Base-by-base conservation (phyloP, 2,113 vertebrate genomes). In the Zapornia atra region DNA sequence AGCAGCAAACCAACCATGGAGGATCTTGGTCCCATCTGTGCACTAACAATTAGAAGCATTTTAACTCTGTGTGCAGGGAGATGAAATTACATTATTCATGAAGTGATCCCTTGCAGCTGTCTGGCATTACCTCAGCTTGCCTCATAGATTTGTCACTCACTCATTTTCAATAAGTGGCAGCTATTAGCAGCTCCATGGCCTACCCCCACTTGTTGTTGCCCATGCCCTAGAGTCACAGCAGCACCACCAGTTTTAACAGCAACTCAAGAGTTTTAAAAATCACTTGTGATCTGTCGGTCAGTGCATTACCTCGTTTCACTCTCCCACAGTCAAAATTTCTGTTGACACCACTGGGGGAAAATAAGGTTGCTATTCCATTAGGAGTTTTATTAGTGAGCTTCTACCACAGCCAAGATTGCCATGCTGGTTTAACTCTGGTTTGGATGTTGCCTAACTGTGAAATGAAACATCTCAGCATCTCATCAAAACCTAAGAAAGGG, bases 21-120 rank as follows among this genome's bases (percentile, higher is more conserved):
- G 46, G 48, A 94, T 92, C 79, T 82, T 78, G 76, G 63, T 94
- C 88, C 80, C 92, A 93, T 93, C 86, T 95, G 94, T 81, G 60
- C 69, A 51, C n/a, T 68, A 63, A 71, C 65, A 83, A 94, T 97
- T 90, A 90, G 80, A n/a, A 83, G 25, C 76, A 94, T 88, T 94
- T 95, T 93, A 96, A 93, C 59, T 86, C 76, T 63, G 51, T 78
- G 20, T 91, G 86, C 40, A 53, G 64, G 25, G 34, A 19, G 60
- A 78, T 92, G 57, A 75, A 86, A 81, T 84, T 36, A 42, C 44
- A 86, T 92, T 94, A 93, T 95, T 94, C 72, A 94, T 92, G n/a
- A 95, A 71, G 65, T 56, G 57, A 42, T 86, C 61, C 64, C 70
- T 90, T 64, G 76, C 80, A 95, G 66, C 66, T 91, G 72, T 44